Conservation (phyloP, 1,140 invertebrate genomes). For the Tribolium madens region DNA sequence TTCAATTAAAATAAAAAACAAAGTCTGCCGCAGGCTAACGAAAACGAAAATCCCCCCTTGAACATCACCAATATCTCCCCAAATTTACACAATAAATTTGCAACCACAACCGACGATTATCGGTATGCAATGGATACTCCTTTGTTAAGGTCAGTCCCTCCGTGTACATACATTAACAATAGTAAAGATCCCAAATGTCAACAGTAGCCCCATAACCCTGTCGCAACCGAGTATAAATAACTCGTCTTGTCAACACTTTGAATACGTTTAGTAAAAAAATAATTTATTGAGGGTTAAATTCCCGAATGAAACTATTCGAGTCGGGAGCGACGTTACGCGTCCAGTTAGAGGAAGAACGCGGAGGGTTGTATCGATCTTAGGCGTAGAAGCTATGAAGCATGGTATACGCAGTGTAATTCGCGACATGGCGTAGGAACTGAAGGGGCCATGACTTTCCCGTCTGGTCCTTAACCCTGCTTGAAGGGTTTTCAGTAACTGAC, state of each 20-base stretch:
- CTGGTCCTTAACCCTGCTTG: constrained; percentile 28
- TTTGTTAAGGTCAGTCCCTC: constrained; percentile 7
- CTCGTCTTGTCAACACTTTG: constrained; percentile 2
- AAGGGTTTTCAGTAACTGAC: constrained; percentile 4
- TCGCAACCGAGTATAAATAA: constrained; percentile 6
- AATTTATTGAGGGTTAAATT: constrained; percentile 20
- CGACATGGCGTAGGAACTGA: constrained; percentile 32
- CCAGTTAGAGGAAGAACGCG: constrained; percentile 19
- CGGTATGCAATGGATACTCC: constrained; percentile 3
- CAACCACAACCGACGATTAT: not conserved
- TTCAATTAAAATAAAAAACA: too few species aligned
- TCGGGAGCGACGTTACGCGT: not conserved
- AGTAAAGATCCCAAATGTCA: constrained; percentile 13
- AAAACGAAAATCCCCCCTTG: not conserved
- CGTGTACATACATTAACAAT: not conserved
- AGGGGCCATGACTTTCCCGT: constrained; percentile 22
- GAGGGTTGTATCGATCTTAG: constrained; percentile 36
- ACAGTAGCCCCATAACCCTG: not conserved
- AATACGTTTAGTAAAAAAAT: constrained; percentile 24
- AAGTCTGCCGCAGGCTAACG: too few species aligned
- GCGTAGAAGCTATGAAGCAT: constrained; percentile 30
- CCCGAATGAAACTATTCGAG: constrained; percentile 30
- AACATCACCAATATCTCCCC: not conserved
- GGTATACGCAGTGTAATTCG: constrained; percentile 35
- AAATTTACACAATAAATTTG: not conserved